Conservation (phyloP, 2,797 vertebrate species). For the Tapirus indicus region DNA sequence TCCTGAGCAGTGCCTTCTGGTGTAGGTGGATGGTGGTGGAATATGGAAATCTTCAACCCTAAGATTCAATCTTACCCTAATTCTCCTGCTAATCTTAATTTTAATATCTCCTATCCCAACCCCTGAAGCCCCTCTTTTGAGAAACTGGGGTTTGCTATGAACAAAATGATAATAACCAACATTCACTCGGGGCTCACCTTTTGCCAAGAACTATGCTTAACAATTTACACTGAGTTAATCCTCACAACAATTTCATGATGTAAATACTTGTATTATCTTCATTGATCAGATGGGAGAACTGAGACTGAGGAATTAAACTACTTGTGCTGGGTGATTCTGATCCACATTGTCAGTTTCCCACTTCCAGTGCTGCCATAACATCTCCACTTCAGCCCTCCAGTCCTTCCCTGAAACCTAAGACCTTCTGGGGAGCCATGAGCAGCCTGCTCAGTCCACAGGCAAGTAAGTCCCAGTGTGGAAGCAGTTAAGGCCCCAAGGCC, state of each 20-base stretch:
- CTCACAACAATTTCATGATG: not conserved
- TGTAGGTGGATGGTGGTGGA: not conserved
- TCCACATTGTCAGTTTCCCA: not conserved
- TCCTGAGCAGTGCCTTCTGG: not conserved
- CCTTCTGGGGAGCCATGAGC: not conserved
- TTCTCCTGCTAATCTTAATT: not conserved
- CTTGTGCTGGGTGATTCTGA: not conserved
- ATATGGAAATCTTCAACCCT: not conserved
- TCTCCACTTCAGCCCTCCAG: not conserved
- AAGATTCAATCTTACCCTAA: not conserved
- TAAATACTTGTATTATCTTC: not conserved
- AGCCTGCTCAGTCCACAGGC: not conserved
- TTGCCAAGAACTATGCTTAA: not conserved
- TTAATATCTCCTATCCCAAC: not conserved
- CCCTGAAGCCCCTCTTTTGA: not conserved
- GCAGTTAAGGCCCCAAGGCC: not conserved
- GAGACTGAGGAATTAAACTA: not conserved
- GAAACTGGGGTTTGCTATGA: not conserved
- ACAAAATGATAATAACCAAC: not conserved
- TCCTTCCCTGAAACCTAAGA: not conserved
- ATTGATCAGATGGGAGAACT: not conserved
- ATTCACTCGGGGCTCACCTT: not conserved
- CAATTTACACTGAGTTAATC: not conserved
- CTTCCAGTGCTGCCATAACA: too few relatives aligned
- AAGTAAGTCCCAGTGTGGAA: not conserved